Evolutionary conservation across 2,113 vertebrate species (phyloP).

Genomic region (Arenaria interpres): DNA sequence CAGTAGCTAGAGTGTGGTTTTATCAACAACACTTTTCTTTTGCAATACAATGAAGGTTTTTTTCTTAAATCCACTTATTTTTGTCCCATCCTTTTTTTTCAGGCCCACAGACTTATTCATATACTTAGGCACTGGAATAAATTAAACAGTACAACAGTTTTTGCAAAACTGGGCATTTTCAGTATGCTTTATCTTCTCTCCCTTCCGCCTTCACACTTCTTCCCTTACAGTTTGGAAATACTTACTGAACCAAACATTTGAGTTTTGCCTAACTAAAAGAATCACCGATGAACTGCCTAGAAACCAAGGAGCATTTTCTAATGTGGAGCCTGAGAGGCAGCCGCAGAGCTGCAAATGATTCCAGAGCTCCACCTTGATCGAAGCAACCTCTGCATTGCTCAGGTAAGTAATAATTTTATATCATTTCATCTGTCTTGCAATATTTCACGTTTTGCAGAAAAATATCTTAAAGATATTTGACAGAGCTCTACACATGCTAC

Average conservation of each 20-base stretch:
- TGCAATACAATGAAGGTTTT: rapidly evolving
- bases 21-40: background rate
- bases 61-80: background rate
- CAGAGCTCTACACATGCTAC: background rate
- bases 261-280: background rate
- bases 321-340: background rate
- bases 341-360: background rate
- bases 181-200: background rate
- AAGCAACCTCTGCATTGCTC: background rate
- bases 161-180: background rate
- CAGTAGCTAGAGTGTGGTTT: background rate
- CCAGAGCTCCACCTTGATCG: background rate
- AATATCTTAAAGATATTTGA: background rate
- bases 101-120: background rate
- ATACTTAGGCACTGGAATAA: background rate
- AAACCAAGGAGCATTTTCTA: background rate
- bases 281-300: background rate
- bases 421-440: background rate
- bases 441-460: background rate
- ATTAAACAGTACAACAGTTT: background rate
- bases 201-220: background rate
- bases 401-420: background rate
- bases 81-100: background rate
- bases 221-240: background rate
- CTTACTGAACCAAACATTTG: background rate